Evolutionary conservation across 2,797 vertebrate genomes (phyloP).

Genomic region (Dromococcyx pavoninus): DNA sequence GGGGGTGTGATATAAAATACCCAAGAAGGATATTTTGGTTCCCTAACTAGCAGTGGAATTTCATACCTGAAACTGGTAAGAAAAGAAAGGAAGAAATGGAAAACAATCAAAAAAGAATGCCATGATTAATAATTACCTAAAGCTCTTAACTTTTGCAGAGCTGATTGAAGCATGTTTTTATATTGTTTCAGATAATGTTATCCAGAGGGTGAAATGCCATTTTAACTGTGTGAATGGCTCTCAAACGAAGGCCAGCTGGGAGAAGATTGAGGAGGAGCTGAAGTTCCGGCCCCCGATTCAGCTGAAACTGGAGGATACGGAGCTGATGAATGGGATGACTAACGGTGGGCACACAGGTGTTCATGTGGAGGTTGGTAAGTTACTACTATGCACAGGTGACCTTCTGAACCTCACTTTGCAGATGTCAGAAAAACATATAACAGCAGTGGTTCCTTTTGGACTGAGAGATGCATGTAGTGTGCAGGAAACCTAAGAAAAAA

Average conservation of each 20-base stretch:
- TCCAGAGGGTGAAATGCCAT: constrained; percentile 90
- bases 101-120: background rate
- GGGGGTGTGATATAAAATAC: background rate
- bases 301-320: constrained; percentile 83
- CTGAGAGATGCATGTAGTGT: accelerated
- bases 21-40: background rate
- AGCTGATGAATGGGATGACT: constrained; percentile 79
- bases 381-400: background rate
- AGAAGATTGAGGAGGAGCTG: constrained; percentile 86
- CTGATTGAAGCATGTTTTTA: background rate
- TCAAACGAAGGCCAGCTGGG: constrained; percentile 76
- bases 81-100: background rate
- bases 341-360: constrained; percentile 73
- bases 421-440: background rate
- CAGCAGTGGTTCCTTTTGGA: background rate
- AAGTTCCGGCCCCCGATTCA: constrained; percentile 79
- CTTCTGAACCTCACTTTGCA: background rate
- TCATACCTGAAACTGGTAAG: background rate
- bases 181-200: constrained; percentile 79
- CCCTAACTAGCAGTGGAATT: background rate
- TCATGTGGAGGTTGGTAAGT: constrained; percentile 80
- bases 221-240: constrained; percentile 82
- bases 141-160: background rate
- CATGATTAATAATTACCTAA: accelerated
- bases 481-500: background rate